Conservation (phyloP, 2,113 vertebrate species). For the Triplophysa dalaica region DNA sequence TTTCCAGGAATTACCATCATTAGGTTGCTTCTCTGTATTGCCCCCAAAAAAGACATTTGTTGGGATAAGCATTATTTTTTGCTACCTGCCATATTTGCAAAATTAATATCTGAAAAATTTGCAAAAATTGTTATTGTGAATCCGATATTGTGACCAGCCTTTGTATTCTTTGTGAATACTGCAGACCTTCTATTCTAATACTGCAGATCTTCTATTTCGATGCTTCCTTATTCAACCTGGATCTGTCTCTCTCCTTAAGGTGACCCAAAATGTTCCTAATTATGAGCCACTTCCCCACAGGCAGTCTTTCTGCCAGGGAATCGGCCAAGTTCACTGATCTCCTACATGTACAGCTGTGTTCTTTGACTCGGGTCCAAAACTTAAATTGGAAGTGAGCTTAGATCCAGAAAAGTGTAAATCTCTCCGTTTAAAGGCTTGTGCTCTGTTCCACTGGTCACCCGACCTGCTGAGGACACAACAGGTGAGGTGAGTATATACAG, state of each 20-base stretch:
- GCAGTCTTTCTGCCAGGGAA: slow-evolving; percentile 79
- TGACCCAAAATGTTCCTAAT: slow-evolving; percentile 91
- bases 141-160: too few relatives aligned
- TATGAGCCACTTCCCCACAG: slow-evolving; percentile 84
- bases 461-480: slow-evolving; percentile 72
- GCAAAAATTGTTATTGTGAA: too few relatives aligned
- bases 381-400: slow-evolving; percentile 79
- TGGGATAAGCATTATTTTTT: too few relatives aligned
- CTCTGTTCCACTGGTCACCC: slow-evolving; percentile 67
- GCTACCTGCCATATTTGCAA: too few relatives aligned
- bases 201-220: too few relatives aligned
- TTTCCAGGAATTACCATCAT: too few relatives aligned
- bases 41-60: too few relatives aligned
- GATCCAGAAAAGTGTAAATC: slow-evolving; percentile 76
- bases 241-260: slow-evolving; percentile 70
- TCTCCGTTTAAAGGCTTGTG: slow-evolving; percentile 72
- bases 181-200: too few relatives aligned
- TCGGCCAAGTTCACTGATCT: slow-evolving; percentile 87
- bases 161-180: too few relatives aligned
- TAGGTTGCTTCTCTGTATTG: too few relatives aligned
- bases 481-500: slow-evolving; percentile 58
- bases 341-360: slow-evolving; percentile 89
- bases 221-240: background rate
- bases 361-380: slow-evolving; percentile 91
- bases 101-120: too few relatives aligned